phyloP scores from a whole-genome alignment of 2,797 vertebrate genomes.

The Phrynocephalus forsythii region DNA sequence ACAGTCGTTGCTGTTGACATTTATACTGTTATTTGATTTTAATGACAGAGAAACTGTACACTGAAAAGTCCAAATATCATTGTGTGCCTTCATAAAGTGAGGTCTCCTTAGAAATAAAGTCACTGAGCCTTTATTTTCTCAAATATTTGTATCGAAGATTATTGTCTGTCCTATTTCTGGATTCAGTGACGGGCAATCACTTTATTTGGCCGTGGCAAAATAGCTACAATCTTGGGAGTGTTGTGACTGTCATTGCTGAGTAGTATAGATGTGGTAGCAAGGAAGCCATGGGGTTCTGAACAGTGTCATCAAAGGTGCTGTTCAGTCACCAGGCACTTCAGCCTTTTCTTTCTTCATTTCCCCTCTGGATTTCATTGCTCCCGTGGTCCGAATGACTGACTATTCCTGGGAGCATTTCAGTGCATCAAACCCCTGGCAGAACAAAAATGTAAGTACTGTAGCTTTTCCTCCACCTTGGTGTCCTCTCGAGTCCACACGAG shows the following conservation, averaged over 20 bases:
- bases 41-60: background rate
- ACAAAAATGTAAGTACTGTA: background rate
- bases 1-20: too few species aligned
- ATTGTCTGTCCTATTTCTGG: slow-evolving; percentile 40
- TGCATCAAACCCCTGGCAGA: background rate
- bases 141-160: slow-evolving; percentile 20
- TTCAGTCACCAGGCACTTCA: slow-evolving; percentile 29
- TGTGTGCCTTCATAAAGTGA: too few species aligned
- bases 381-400: background rate
- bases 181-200: slow-evolving; percentile 41
- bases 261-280: slow-evolving; percentile 49
- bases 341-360: background rate
- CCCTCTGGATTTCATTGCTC: background rate
- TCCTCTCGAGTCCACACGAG: background rate
- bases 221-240: slow-evolving; percentile 46
- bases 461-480: background rate
- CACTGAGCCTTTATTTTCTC: too few species aligned
- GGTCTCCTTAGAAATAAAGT: too few species aligned
- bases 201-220: slow-evolving; percentile 41
- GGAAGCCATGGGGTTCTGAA: slow-evolving; percentile 53
- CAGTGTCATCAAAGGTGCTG: slow-evolving; percentile 53
- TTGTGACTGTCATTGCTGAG: slow-evolving; percentile 53
- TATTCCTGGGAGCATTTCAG: too few species aligned
- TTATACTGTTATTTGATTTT: background rate
- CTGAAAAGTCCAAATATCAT: too few species aligned